Conservation (phyloP, 2,888 invertebrate species). For the Eristalis pertinax region DNA sequence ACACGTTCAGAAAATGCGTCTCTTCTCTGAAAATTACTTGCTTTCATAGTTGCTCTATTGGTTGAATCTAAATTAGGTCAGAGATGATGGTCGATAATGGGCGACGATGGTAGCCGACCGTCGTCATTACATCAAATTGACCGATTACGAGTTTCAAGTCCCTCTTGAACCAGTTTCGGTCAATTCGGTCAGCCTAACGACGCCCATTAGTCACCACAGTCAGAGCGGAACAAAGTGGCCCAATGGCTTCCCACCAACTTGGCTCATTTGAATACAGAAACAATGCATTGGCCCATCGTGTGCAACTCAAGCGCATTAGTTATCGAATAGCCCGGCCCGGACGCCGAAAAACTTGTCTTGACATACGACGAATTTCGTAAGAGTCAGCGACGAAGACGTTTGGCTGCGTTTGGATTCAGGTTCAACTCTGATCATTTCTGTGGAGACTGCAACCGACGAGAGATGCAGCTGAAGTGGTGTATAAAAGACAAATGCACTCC, state of each 20-base stretch:
- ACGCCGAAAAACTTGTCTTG: slow-evolving; percentile 4
- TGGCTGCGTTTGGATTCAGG: background rate
- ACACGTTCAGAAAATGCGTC: background rate
- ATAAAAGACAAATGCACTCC: slow-evolving; percentile 30
- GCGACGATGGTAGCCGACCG: background rate
- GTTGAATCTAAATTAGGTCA: background rate
- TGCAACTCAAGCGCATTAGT: slow-evolving; percentile 10
- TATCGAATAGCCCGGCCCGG: background rate
- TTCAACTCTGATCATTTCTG: background rate
- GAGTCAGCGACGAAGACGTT: background rate
- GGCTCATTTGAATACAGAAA: slow-evolving; percentile 4
- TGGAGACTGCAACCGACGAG: background rate
- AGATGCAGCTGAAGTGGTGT: background rate
- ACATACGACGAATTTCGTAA: background rate
- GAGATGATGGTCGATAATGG: too few relatives aligned
- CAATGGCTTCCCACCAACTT: background rate
- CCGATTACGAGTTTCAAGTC: background rate
- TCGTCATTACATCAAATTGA: background rate
- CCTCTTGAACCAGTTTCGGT: background rate
- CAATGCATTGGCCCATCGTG: background rate
- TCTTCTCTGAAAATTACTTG: background rate
- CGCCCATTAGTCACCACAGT: background rate
- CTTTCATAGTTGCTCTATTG: background rate
- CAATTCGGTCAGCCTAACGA: background rate
- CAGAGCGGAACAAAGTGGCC: background rate